phyloP scores from a whole-genome alignment of 2,113 vertebrate genomes.

The Anolis carolinensis region DNA sequence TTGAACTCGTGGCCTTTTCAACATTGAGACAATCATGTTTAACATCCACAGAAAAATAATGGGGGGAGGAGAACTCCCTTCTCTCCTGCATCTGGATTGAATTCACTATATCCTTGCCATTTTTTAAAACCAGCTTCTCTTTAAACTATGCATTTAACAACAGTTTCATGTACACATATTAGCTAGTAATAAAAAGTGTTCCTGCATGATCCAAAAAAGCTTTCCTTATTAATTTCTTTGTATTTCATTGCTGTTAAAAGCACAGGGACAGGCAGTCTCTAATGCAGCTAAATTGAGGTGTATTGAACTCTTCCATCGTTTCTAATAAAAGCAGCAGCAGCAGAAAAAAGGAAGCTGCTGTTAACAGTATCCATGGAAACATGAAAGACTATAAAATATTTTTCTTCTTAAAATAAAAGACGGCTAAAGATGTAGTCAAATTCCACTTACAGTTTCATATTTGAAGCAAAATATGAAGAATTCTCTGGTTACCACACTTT shows the following conservation, averaged over 20 bases:
- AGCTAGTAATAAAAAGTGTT: background rate
- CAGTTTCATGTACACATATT: background rate
- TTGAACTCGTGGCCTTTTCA: background rate
- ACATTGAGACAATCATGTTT: background rate
- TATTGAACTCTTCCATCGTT: background rate
- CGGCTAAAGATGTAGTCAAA: conserved; percentile 24
- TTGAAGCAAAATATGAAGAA: background rate
- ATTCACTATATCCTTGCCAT: background rate
- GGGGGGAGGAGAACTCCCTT: too few relatives aligned
- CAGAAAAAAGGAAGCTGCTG: conserved; percentile 35
- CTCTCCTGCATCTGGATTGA: background rate
- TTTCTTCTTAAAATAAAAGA: background rate
- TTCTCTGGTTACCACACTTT: too few relatives aligned
- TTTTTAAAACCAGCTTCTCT: background rate
- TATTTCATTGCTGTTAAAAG: background rate
- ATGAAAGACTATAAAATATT: background rate
- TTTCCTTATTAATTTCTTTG: background rate
- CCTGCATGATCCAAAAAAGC: background rate
- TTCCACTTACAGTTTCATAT: background rate
- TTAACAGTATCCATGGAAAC: conserved; percentile 56
- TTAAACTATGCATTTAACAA: background rate
- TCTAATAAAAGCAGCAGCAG: background rate
- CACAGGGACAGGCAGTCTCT: background rate
- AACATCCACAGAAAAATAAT: background rate
- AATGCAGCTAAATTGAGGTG: background rate